Conservation (phyloP, 1,140 invertebrate genomes). For the Drosophila erecta region DNA sequence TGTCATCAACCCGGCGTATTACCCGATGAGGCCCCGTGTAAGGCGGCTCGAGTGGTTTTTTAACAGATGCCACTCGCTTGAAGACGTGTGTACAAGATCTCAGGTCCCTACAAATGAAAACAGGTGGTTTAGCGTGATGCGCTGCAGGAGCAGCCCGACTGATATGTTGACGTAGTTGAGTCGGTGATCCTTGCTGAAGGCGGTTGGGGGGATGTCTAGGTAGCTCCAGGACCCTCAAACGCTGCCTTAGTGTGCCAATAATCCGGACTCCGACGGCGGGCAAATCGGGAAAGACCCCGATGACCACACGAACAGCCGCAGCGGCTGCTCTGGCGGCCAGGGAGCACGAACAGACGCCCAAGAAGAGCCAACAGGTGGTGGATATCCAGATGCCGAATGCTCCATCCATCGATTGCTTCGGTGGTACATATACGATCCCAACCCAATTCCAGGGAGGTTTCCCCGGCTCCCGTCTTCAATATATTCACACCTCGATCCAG, state of each 20-base stretch:
- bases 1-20: too few species aligned
- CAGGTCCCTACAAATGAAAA: too few species aligned
- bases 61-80: too few species aligned
- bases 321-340: slow-evolving; percentile 79
- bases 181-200: too few species aligned
- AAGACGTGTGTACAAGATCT: too few species aligned
- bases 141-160: too few species aligned
- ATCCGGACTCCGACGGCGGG: slow-evolving; percentile 86
- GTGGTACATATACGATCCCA: slow-evolving; percentile 74
- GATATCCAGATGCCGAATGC: slow-evolving; percentile 39
- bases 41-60: too few species aligned
- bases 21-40: too few species aligned
- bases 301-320: slow-evolving; percentile 84
- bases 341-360: slow-evolving; percentile 69
- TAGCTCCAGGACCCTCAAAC: slow-evolving; percentile 88
- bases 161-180: too few species aligned
- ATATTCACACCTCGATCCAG: slow-evolving; percentile 88
- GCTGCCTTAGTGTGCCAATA: slow-evolving; percentile 93
- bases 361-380: slow-evolving; percentile 45
- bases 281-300: slow-evolving; percentile 52
- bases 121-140: too few species aligned
- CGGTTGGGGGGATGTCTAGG: too few species aligned
- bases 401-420: slow-evolving; percentile 55
- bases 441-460: slow-evolving; percentile 75
- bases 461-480: slow-evolving; percentile 86